Evolutionary conservation across 2,888 invertebrate genomes (phyloP).

Genomic region (Chrysina gloriosa): DNA sequence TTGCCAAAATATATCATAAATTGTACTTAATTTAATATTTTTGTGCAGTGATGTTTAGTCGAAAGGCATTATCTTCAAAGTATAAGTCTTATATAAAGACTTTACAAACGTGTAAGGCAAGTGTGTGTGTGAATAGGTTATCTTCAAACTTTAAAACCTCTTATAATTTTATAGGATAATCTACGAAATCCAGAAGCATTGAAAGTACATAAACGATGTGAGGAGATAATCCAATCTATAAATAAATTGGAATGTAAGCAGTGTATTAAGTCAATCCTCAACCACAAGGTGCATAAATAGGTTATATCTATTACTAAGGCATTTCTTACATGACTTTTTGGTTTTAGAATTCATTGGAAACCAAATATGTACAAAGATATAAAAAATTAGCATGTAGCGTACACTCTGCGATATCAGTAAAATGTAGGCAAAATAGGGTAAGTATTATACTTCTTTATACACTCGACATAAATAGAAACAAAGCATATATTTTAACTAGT

Average conservation of each 20-base stretch:
- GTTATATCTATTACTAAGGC: not conserved
- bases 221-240: not conserved
- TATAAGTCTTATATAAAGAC: constrained; percentile 47
- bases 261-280: not conserved
- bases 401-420: constrained; percentile 19
- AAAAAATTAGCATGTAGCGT: constrained; percentile 20
- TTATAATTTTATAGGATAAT: not conserved
- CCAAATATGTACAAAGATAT: constrained; percentile 22
- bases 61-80: constrained; percentile 44
- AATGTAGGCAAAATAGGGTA: not conserved
- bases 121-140: constrained; percentile 6
- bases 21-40: not conserved
- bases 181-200: not conserved
- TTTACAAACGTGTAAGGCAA: constrained; percentile 48
- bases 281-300: not conserved
- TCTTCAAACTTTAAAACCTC: not conserved
- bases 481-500: too few relatives aligned
- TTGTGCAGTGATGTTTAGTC: constrained; percentile 47
- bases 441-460: too few relatives aligned
- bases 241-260: not conserved
- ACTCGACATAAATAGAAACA: too few relatives aligned
- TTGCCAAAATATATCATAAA: too few relatives aligned
- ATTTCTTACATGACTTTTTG: not conserved
- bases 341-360: constrained; percentile 9
- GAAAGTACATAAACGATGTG: not conserved